Evolutionary conservation across 2,888 invertebrate species (phyloP).

Genomic region (Chloroclystis v-ata): DNA sequence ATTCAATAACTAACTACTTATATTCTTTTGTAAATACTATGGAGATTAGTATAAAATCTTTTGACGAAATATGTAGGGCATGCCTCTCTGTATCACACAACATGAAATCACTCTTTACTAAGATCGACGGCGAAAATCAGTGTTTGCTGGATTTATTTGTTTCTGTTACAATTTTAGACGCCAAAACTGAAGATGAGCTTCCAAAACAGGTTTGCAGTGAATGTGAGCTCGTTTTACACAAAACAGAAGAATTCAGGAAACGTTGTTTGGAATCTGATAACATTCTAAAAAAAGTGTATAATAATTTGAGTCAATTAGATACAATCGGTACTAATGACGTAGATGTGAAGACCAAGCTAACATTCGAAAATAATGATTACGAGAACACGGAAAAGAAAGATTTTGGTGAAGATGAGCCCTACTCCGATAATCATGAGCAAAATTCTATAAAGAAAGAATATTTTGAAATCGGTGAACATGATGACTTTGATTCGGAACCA

Average conservation of each 20-base stretch:
- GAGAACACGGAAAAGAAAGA: slow-evolving; percentile 16
- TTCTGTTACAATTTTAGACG: slow-evolving; percentile 48
- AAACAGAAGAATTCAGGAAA: slow-evolving; percentile 56
- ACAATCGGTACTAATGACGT: slow-evolving; percentile 10
- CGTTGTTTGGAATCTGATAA: slow-evolving; percentile 53
- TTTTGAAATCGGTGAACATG: slow-evolving; percentile 14
- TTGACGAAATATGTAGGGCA: slow-evolving; percentile 52
- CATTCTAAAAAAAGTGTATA: slow-evolving; percentile 42
- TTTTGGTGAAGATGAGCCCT: slow-evolving; percentile 3
- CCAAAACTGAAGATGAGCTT: slow-evolving; percentile 44
- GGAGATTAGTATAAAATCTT: slow-evolving; percentile 34
- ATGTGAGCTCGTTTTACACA: slow-evolving; percentile 49
- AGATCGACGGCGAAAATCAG: slow-evolving; percentile 40
- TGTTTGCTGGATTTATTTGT: slow-evolving; percentile 47
- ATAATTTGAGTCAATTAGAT: slow-evolving; percentile 21
- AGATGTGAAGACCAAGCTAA: slow-evolving; percentile 10
- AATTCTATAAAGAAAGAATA: slow-evolving; percentile 15
- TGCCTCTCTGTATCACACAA: slow-evolving; percentile 46
- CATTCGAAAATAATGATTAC: slow-evolving; percentile 13
- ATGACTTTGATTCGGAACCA: slow-evolving; percentile 28
- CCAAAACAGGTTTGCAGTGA: slow-evolving; percentile 61
- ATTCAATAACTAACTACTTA: too few relatives aligned
- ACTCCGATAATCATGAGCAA: background rate
- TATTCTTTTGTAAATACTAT: slow-evolving; percentile 27
- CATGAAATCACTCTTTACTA: slow-evolving; percentile 48